Percentiles rank a stretch among this genome's conserved stretches.
Evolutionary conservation across 2,888 invertebrate genomes (phyloP).

Genomic region (Pterostichus niger): DNA sequence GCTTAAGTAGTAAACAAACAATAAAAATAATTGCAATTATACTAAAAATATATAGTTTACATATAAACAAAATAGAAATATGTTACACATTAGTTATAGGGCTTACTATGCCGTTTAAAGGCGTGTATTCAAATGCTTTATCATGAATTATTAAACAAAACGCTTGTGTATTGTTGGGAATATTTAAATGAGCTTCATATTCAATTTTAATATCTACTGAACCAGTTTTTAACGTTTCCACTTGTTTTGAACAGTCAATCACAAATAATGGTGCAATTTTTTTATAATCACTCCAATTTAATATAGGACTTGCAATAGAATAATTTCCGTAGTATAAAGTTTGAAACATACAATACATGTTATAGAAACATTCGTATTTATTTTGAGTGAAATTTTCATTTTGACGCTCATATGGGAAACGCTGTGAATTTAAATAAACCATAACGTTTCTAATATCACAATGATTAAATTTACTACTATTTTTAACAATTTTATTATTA

Average conservation of each 20-base stretch:
- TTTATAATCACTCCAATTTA: conserved; percentile 61
- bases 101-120: neutral
- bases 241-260: conserved; percentile 70
- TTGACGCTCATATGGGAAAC: conserved; percentile 60
- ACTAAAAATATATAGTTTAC: too few species aligned
- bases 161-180: conserved; percentile 68
- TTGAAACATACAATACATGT: conserved; percentile 53
- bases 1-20: too few species aligned
- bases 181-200: conserved; percentile 67
- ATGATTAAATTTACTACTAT: conserved; percentile 61
- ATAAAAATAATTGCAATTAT: too few species aligned
- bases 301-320: conserved; percentile 68
- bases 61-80: too few species aligned
- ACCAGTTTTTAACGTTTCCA: conserved; percentile 68
- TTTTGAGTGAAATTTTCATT: conserved; percentile 53
- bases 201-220: conserved; percentile 51
- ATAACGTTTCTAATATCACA: conserved; percentile 51
- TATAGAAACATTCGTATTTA: conserved; percentile 41
- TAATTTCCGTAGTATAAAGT: conserved; percentile 71
- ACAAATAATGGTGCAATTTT: conserved; percentile 69
- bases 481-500: conserved; percentile 41
- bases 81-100: too few species aligned
- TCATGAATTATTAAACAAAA: conserved; percentile 69
- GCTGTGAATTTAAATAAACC: conserved; percentile 52
- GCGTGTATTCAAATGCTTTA: conserved; percentile 49